These are phyloP conservation scores for Pristionchus pacificus DNA, from an alignment of 1,140 invertebrate genomes.

Conservation along the genomic window DNA sequence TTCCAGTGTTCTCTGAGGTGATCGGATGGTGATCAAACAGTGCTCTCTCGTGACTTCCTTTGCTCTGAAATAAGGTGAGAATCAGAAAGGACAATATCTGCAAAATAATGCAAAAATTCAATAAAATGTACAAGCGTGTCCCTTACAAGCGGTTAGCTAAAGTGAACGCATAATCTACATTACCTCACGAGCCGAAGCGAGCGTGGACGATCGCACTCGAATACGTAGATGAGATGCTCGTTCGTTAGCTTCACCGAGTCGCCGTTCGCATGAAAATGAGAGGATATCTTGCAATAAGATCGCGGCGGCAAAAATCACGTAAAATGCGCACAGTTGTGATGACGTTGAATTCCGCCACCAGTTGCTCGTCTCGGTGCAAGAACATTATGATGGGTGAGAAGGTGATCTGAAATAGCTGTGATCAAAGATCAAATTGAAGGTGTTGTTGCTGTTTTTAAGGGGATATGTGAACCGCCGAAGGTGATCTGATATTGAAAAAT, in stretches of 20 bases:
- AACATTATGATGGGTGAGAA: constrained; percentile 45
- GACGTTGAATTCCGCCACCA: constrained; percentile 32
- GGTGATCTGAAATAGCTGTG: too few relatives aligned
- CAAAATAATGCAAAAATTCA: too few relatives aligned
- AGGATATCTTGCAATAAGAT: not conserved
- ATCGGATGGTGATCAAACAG: too few relatives aligned
- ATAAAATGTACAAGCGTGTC: too few relatives aligned
- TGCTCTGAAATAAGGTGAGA: constrained; percentile 30
- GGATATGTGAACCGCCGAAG: too few relatives aligned
- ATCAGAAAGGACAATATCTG: constrained; percentile 22
- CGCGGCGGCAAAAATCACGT: constrained; percentile 18
- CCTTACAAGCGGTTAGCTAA: too few relatives aligned
- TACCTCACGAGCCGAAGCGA: constrained; percentile 29
- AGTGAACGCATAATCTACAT: too few relatives aligned
- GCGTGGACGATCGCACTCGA: constrained; percentile 13
- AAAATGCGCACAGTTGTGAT: constrained; percentile 11
- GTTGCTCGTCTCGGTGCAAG: constrained; percentile 34
- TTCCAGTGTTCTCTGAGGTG: constrained; percentile 11
- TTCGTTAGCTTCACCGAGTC: constrained; percentile 34
- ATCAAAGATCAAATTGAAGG: too few relatives aligned
- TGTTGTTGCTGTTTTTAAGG: too few relatives aligned
- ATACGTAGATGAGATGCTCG: constrained; percentile 37
- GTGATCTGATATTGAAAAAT: too few relatives aligned
- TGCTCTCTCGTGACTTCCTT: too few relatives aligned
- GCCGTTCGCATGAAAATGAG: not conserved